A percentile compares a stretch with the other conserved stretches of the same genome.
Conservation (phyloP, 2,888 invertebrate species). For the Boloria euphrosyne region DNA sequence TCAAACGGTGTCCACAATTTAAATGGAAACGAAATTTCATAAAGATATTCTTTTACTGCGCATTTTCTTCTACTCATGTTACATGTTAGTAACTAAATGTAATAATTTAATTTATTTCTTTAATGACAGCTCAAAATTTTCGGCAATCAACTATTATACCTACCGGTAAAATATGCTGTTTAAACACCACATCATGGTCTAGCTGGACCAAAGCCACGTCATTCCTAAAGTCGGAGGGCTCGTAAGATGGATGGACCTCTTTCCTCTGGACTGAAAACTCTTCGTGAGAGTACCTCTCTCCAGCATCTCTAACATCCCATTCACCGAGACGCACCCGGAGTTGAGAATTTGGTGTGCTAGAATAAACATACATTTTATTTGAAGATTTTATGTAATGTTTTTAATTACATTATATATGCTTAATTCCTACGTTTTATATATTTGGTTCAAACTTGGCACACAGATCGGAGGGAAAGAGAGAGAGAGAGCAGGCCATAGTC, state of each 20-base stretch:
- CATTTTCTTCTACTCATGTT: no score
- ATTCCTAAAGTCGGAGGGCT: slow-evolving; percentile 94
- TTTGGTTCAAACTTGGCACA: no score
- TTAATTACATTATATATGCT: no score
- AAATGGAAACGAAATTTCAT: no score
- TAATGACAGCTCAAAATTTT: no score
- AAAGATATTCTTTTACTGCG: no score
- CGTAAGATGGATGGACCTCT: slow-evolving; percentile 95
- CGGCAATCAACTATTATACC: slow-evolving; percentile 40
- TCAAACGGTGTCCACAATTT: no score
- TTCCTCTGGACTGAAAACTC: slow-evolving; percentile 94
- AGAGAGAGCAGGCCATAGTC: no score
- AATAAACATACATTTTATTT: slow-evolving; percentile 40
- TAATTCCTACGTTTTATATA: no score
- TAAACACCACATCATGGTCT: slow-evolving; percentile 91
- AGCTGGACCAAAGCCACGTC: slow-evolving; percentile 93
- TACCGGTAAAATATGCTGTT: slow-evolving; percentile 95
- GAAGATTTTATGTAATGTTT: not conserved
- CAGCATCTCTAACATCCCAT: slow-evolving; percentile 94
- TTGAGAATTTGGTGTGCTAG: slow-evolving; percentile 92
- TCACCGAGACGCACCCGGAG: slow-evolving; percentile 94
- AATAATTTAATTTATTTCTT: no score
- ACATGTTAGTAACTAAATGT: no score
- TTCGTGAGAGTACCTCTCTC: slow-evolving; percentile 92
- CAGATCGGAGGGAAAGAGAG: no score